A percentile compares a stretch with the other conserved stretches of the same genome.
Conservation (phyloP, 2,113 vertebrate genomes). For the Oceanodroma tethys region DNA sequence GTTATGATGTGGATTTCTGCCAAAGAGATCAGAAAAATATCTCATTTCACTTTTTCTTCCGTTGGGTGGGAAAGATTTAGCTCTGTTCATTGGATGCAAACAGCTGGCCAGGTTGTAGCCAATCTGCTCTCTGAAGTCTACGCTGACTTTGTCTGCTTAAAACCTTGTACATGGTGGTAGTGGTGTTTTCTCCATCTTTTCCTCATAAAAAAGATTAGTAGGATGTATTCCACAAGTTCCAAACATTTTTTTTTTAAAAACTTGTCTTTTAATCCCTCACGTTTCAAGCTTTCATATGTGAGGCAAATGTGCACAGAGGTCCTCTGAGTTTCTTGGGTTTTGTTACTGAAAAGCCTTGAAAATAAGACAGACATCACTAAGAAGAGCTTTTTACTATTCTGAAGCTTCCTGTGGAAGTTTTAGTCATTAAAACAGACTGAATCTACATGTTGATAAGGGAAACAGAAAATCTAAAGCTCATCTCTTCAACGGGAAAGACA, state of each 20-base stretch:
- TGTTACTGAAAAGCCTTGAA: background rate
- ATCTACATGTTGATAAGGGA: background rate
- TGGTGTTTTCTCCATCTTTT: background rate
- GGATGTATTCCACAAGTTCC: background rate
- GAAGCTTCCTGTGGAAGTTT: background rate
- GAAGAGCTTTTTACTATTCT: background rate
- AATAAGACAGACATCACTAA: background rate
- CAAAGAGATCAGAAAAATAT: background rate
- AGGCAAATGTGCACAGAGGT: background rate
- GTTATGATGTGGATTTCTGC: background rate
- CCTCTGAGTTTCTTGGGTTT: background rate
- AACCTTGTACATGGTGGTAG: background rate
- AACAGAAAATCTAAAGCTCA: background rate
- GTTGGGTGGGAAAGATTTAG: background rate
- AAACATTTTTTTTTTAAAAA: background rate
- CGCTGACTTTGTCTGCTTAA: background rate
- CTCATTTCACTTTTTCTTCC: background rate
- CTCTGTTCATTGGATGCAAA: background rate
- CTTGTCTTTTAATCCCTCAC: background rate
- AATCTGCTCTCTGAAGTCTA: background rate
- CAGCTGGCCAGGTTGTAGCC: background rate
- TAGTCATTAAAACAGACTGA: background rate
- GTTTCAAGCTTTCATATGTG: background rate
- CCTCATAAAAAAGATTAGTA: background rate
- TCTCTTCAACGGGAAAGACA: background rate